Evolutionary conservation across 2,113 vertebrate genomes (phyloP).

Genomic region (Xenus cinereus): DNA sequence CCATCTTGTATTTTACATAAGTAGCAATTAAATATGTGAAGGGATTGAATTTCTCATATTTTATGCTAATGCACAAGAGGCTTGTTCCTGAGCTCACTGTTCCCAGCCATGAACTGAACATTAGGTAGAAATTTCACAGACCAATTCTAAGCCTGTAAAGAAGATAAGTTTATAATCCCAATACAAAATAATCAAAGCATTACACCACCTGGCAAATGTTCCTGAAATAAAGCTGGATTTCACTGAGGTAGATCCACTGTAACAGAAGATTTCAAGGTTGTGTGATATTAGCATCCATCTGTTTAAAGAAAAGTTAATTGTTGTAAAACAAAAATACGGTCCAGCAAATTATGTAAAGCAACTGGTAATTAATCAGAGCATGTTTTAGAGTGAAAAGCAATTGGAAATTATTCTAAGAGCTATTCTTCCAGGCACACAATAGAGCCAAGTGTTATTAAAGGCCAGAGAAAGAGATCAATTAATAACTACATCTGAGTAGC

Average conservation of each 20-base stretch:
- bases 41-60: neutral
- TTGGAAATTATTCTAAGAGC: constrained; percentile 57
- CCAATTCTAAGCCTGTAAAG: neutral
- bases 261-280: constrained; percentile 33
- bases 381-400: constrained; percentile 39
- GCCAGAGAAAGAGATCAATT: constrained; percentile 52
- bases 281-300: constrained; percentile 37
- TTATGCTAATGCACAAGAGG: neutral
- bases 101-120: neutral
- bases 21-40: neutral
- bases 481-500: constrained; percentile 7
- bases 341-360: constrained; percentile 53
- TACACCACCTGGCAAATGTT: constrained; percentile 31
- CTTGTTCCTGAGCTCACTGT: neutral
- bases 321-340: constrained; percentile 32
- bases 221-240: constrained; percentile 33
- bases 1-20: neutral
- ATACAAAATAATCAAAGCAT: neutral
- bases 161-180: neutral
- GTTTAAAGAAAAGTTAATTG: constrained; percentile 62
- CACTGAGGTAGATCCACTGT: neutral
- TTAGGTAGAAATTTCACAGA: neutral
- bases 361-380: constrained; percentile 52
- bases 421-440: constrained; percentile 21
- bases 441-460: constrained; percentile 51